Percentiles rank a stretch among this genome's conserved stretches.
These are phyloP conservation scores for Leucophenga maculata DNA, from an alignment of 2,888 invertebrate genomes.

Conservation along the genomic window DNA sequence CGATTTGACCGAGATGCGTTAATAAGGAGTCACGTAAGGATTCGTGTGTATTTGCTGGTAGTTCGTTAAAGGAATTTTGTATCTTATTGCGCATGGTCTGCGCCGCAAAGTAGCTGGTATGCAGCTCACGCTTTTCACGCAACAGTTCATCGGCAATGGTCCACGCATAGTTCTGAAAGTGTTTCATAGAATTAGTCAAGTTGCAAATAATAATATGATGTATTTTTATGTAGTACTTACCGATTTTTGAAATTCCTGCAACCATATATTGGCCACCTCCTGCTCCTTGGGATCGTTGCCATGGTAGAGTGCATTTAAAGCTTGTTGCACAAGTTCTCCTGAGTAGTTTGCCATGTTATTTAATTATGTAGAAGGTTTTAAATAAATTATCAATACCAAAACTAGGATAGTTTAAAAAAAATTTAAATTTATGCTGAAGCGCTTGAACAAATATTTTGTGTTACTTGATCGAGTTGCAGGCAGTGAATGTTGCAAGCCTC, in stretches of 20 bases:
- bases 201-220: not conserved
- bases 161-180: slow-evolving; percentile 92
- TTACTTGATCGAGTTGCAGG: no score
- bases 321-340: slow-evolving; percentile 83
- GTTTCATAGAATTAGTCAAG: slow-evolving; percentile 44
- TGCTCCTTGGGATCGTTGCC: slow-evolving; percentile 89
- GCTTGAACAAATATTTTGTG: no score
- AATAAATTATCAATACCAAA: not conserved
- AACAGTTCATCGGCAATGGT: slow-evolving; percentile 95
- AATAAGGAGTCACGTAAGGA: slow-evolving; percentile 93
- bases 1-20: slow-evolving; percentile 87
- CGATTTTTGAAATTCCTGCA: slow-evolving; percentile 94
- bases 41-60: slow-evolving; percentile 86
- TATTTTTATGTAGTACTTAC: slow-evolving; percentile 78
- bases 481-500: no score
- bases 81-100: slow-evolving; percentile 98
- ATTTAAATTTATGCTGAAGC: no score
- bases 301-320: slow-evolving; percentile 87
- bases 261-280: slow-evolving; percentile 94
- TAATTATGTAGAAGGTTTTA: not conserved
- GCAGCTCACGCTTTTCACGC: slow-evolving; percentile 88
- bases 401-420: no score
- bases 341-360: slow-evolving; percentile 75
- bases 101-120: slow-evolving; percentile 97
- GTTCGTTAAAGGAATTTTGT: slow-evolving; percentile 90